These are phyloP conservation scores for Pecten maximus DNA, from an alignment of 2,888 invertebrate genomes.

Conservation along the genomic window DNA sequence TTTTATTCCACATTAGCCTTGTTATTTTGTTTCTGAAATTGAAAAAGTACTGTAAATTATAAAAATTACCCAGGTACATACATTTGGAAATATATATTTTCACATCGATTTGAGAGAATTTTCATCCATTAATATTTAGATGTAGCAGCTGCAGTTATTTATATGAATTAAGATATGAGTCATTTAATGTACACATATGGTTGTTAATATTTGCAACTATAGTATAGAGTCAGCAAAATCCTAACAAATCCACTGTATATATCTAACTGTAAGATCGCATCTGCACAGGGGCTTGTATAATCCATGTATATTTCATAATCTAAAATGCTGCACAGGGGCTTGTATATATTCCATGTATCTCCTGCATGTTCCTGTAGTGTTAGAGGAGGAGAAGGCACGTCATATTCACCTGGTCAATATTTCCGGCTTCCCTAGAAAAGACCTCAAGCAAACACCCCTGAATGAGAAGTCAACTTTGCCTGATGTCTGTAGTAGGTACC, in stretches of 20 bases:
- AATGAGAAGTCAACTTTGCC: not conserved
- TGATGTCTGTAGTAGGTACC: not conserved
- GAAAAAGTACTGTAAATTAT: too few species aligned
- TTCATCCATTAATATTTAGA: too few species aligned
- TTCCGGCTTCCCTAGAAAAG: not conserved
- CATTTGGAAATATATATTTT: too few species aligned
- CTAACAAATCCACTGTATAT: not conserved
- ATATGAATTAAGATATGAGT: too few species aligned
- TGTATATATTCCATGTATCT: constrained; percentile 10
- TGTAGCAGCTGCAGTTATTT: too few species aligned
- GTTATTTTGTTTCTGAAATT: too few species aligned
- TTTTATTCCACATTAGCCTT: too few species aligned
- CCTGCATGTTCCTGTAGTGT: constrained; percentile 39
- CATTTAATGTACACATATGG: too few species aligned
- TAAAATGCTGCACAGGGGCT: constrained; percentile 9
- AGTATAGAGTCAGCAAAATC: too few species aligned
- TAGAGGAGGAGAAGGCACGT: constrained; percentile 40
- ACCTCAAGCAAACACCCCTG: not conserved
- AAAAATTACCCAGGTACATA: too few species aligned
- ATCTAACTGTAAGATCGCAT: not conserved
- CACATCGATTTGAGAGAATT: too few species aligned
- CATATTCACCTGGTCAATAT: constrained; percentile 33
- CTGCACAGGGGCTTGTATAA: constrained; percentile 26
- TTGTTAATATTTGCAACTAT: too few species aligned
- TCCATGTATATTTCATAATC: not conserved